A percentile compares a stretch with the other conserved stretches of the same genome.
phyloP scores from a whole-genome alignment of 2,888 invertebrate species.

The Lepidochitona cinerea region DNA sequence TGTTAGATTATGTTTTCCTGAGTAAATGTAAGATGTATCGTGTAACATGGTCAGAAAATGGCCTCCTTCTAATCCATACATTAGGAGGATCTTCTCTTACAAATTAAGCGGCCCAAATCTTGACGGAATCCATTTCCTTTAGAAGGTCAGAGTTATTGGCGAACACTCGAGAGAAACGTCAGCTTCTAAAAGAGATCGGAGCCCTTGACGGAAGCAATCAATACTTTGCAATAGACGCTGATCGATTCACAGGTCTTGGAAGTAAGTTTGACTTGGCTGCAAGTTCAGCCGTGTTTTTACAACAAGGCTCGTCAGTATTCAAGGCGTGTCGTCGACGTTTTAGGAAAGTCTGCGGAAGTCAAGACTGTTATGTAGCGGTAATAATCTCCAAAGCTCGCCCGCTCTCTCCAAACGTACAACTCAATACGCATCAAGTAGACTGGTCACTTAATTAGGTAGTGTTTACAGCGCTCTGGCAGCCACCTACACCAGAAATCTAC shows the following conservation, averaged over 20 bases:
- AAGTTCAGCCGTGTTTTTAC: neutral
- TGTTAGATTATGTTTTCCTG: no score
- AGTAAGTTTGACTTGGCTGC: neutral
- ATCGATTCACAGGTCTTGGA: neutral
- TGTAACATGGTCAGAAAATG: no score
- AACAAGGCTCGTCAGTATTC: neutral
- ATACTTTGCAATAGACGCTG: neutral
- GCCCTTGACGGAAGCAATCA: neutral
- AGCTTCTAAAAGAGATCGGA: neutral
- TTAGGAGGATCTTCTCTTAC: neutral
- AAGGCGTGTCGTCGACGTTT: neutral
- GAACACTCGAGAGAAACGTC: neutral
- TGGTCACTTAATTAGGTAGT: constrained; percentile 3
- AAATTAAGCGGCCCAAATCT: neutral
- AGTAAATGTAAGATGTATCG: no score
- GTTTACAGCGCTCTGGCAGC: constrained; percentile 1
- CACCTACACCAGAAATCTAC: neutral
- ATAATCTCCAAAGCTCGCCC: neutral
- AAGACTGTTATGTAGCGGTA: neutral
- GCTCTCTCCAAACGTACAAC: neutral
- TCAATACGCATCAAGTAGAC: constrained; percentile 5
- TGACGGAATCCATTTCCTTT: neutral
- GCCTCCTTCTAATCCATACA: no score
- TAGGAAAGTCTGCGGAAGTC: neutral
- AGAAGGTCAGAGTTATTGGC: neutral